Conservation (phyloP, 1,140 invertebrate genomes). For the Drosophila busckii region DNA sequence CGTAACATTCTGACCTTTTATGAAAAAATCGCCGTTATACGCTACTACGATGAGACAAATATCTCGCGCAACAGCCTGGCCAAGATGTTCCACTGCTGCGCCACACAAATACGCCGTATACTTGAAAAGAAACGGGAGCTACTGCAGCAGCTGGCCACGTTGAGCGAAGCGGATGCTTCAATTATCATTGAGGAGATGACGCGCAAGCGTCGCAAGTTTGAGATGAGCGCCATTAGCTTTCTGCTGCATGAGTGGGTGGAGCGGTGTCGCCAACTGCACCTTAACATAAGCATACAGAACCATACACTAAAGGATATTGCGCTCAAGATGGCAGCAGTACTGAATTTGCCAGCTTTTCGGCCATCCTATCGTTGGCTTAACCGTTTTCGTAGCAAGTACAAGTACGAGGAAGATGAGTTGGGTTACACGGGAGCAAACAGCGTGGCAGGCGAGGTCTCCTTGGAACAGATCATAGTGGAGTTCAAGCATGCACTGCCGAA, state of each 20-base stretch:
- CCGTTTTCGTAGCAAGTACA: conserved; percentile 70
- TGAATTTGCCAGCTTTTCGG: conserved; percentile 63
- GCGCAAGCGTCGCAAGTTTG: conserved; percentile 70
- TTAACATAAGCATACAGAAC: conserved; percentile 51
- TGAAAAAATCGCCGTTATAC: conserved; percentile 73
- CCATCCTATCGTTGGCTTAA: conserved; percentile 74
- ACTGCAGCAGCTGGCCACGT: conserved; percentile 60
- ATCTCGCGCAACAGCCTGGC: conserved; percentile 69
- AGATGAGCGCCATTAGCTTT: conserved; percentile 75
- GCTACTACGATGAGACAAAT: conserved; percentile 72
- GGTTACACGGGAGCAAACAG: conserved; percentile 39
- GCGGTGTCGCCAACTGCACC: conserved; percentile 48
- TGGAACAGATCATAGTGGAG: conserved; percentile 73
- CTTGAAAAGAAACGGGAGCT: conserved; percentile 68
- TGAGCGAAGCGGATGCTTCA: conserved; percentile 67
- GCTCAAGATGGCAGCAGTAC: conserved; percentile 57
- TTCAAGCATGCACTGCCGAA: conserved; percentile 64
- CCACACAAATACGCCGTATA: conserved; percentile 74
- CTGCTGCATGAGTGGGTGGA: conserved; percentile 71
- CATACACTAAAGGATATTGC: conserved; percentile 69
- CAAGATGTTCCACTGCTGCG: conserved; percentile 74
- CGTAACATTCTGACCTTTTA: conserved; percentile 75
- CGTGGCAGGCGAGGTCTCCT: conserved; percentile 36
- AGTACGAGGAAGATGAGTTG: conserved; percentile 66
- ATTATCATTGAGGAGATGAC: conserved; percentile 75